These are phyloP conservation scores for Turritopsis rubra DNA, from an alignment of 30 jellyfish, hydroid and myxozoan genomes.

Conservation along the genomic window DNA sequence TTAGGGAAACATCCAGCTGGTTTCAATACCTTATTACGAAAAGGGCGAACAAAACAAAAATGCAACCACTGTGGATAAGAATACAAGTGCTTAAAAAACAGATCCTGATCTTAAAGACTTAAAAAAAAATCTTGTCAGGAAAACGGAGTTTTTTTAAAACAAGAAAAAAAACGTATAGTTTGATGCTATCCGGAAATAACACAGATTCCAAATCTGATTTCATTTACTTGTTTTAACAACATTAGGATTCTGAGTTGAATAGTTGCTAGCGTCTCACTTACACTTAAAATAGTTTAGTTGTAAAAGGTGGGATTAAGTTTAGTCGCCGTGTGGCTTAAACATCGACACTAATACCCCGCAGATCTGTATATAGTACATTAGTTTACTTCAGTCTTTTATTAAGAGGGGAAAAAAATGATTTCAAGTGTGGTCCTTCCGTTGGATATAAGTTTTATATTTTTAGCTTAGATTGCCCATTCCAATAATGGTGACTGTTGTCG, in stretches of 20 bases:
- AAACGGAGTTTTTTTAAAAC: background rate
- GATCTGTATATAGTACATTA: background rate
- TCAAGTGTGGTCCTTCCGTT: too few species aligned
- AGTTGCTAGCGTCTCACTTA: background rate
- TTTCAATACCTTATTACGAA: background rate
- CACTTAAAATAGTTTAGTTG: background rate
- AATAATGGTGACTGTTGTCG: too few species aligned
- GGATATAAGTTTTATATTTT: too few species aligned
- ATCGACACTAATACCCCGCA: background rate
- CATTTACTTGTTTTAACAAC: background rate
- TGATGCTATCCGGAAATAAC: background rate
- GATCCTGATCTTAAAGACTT: background rate
- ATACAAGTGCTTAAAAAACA: background rate
- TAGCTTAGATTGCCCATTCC: too few species aligned
- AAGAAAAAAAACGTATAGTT: background rate
- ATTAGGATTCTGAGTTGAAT: background rate
- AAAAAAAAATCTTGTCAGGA: background rate
- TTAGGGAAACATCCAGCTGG: background rate
- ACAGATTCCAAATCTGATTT: background rate
- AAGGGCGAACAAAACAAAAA: background rate
- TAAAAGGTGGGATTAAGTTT: background rate
- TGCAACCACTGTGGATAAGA: background rate
- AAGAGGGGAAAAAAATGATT: background rate
- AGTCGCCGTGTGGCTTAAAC: background rate
- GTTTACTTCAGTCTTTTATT: background rate